Evolutionary conservation across 1,140 invertebrate genomes (phyloP).

Genomic region (Trialeurodes vaporariorum): DNA sequence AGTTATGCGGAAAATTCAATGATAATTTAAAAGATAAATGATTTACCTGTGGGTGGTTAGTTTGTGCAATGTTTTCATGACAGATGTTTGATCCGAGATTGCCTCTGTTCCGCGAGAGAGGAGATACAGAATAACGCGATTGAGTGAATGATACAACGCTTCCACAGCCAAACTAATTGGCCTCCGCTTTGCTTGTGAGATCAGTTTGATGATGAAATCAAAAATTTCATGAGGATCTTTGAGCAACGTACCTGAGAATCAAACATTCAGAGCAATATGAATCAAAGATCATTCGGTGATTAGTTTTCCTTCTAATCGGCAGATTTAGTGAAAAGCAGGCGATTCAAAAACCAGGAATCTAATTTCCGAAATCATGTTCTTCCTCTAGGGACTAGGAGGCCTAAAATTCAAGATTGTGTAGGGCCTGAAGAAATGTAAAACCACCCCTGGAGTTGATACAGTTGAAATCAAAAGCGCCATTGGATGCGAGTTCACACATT

Average conservation of each 20-base stretch:
- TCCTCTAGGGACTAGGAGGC: too few relatives aligned
- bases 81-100: conserved; percentile 79
- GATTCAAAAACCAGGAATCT: too few relatives aligned
- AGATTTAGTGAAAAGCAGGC: too few relatives aligned
- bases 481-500: too few relatives aligned
- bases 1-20: background rate
- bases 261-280: too few relatives aligned
- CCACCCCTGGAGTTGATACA: too few relatives aligned
- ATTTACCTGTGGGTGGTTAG: conserved; percentile 60
- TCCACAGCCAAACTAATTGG: conserved; percentile 62
- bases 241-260: conserved; percentile 56
- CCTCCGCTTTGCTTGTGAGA: conserved; percentile 73
- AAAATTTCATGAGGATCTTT: conserved; percentile 91
- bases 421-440: too few relatives aligned
- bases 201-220: conserved; percentile 87
- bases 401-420: too few relatives aligned
- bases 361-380: too few relatives aligned
- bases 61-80: conserved; percentile 86
- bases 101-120: conserved; percentile 81
- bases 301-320: too few relatives aligned
- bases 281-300: too few relatives aligned
- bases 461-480: too few relatives aligned
- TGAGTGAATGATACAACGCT: conserved; percentile 83
- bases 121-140: conserved; percentile 86
- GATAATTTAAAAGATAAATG: conserved; percentile 13